These are phyloP conservation scores for Sarcophilus harrisii DNA, from an alignment of 2,797 vertebrate species.

Conservation along the genomic window DNA sequence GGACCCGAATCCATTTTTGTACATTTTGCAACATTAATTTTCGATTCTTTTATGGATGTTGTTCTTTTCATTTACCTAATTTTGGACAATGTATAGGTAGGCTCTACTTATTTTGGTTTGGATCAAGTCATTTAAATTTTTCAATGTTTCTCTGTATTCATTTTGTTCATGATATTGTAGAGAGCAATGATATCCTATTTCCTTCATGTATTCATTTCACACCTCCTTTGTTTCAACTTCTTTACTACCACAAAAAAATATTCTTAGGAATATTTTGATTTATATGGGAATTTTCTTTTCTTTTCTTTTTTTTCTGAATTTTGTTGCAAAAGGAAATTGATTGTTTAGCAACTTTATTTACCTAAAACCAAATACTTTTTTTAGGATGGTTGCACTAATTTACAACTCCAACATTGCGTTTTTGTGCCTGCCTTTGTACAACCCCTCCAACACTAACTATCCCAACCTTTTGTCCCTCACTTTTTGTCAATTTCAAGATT, in stretches of 20 bases:
- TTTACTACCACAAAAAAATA: background rate
- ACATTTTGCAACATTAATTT: background rate
- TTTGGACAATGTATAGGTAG: background rate
- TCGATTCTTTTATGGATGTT: background rate
- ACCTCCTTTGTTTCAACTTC: background rate
- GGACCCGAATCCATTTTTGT: background rate
- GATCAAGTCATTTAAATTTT: background rate
- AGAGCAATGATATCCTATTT: background rate
- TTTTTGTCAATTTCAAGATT: background rate
- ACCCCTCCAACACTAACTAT: background rate
- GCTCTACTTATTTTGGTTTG: background rate
- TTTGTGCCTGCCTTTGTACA: background rate
- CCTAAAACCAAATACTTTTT: background rate
- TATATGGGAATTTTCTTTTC: background rate
- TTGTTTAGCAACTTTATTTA: background rate
- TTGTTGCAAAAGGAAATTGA: background rate
- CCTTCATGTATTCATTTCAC: background rate
- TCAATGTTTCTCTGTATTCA: background rate
- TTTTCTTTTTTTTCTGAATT: too few species aligned
- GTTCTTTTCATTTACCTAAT: background rate
- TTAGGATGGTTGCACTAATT: background rate
- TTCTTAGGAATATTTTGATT: background rate
- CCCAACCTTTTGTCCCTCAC: background rate
- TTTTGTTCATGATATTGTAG: background rate
- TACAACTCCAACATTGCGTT: background rate